phyloP scores from a whole-genome alignment of 2,797 vertebrate species.

The Xenops minutus region DNA sequence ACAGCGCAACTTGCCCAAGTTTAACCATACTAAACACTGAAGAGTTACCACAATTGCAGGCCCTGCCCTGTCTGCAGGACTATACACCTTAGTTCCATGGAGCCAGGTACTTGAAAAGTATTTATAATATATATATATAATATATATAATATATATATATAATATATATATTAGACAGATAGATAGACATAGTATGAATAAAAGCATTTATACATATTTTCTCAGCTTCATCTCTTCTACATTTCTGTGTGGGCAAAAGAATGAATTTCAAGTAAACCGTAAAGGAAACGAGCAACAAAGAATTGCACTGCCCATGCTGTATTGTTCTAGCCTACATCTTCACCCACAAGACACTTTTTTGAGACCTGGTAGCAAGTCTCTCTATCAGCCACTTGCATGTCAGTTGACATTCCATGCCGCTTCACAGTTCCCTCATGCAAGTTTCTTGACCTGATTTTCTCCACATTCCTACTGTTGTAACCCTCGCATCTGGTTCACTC shows the following conservation, averaged over 20 bases:
- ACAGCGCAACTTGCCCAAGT: not conserved
- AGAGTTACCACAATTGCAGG: not conserved
- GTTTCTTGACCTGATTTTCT: not conserved
- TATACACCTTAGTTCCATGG: not conserved
- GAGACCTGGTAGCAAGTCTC: not conserved
- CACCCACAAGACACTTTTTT: accelerated
- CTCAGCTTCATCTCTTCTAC: not conserved
- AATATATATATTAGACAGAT: no score
- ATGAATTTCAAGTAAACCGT: not conserved
- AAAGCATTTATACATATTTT: not conserved
- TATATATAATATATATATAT: no score
- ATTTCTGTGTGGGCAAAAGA: not conserved
- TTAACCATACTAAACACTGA: not conserved
- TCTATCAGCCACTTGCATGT: not conserved
- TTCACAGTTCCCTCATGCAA: not conserved
- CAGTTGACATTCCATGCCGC: accelerated
- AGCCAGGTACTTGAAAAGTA: not conserved
- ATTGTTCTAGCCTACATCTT: not conserved
- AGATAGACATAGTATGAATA: no score
- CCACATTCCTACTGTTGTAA: not conserved
- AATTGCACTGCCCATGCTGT: not conserved
- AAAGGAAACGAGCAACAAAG: not conserved
- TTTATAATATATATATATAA: no score
- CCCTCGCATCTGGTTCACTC: not conserved
- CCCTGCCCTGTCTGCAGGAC: not conserved